Evolutionary conservation across 2,113 vertebrate genomes (phyloP).

Genomic region (Dermatemys mawii): DNA sequence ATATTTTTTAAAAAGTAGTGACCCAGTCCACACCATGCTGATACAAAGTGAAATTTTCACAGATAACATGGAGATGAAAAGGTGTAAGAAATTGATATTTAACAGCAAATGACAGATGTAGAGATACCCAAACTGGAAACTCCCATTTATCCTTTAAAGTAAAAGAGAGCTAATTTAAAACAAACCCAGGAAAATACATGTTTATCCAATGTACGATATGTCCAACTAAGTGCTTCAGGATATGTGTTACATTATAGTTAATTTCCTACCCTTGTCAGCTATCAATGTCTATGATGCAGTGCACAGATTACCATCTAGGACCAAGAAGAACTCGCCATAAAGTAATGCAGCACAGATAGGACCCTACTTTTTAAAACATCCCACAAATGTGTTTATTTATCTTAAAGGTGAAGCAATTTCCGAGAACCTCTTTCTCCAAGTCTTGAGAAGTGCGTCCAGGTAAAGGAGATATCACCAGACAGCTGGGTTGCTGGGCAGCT

Average conservation of each 20-base stretch:
- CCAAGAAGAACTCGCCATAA: neutral
- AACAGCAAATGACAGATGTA: constrained; percentile 56
- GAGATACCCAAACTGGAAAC: constrained; percentile 65
- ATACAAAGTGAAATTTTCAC: neutral
- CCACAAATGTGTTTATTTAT: neutral
- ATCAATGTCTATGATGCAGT: neutral
- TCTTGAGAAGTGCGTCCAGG: neutral
- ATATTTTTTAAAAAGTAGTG: neutral
- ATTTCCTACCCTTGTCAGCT: rapidly evolving
- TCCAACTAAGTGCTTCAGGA: neutral
- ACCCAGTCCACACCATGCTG: neutral
- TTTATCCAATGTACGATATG: constrained; percentile 34
- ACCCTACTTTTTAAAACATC: neutral
- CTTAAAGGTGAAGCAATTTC: neutral
- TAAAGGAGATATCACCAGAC: constrained; percentile 34
- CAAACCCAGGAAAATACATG: constrained; percentile 30
- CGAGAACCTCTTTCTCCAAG: neutral
- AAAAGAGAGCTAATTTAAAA: constrained; percentile 55
- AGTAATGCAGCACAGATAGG: neutral
- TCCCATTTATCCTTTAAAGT: constrained; percentile 54
- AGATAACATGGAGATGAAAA: constrained; percentile 49
- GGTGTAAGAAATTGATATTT: constrained; percentile 47
- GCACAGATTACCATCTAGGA: neutral
- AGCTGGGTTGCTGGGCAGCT: constrained; percentile 53
- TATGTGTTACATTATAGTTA: neutral